Percentiles rank a stretch among this genome's conserved stretches.
Evolutionary conservation across 2,888 invertebrate genomes (phyloP).

Genomic region (Cremastinae sp.): DNA sequence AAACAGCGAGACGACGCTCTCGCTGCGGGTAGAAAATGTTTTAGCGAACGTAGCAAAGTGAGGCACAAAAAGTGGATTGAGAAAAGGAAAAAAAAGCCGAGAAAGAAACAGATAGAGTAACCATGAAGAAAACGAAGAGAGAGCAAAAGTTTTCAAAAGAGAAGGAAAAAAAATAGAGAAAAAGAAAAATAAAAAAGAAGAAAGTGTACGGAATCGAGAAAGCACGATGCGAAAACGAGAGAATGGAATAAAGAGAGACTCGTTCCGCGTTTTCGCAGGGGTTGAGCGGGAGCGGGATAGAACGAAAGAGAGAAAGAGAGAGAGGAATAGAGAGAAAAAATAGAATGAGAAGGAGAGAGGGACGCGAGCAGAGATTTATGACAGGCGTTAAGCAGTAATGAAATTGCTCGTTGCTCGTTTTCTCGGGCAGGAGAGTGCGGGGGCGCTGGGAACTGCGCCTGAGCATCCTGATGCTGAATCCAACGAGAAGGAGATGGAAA

Average conservation of each 20-base stretch:
- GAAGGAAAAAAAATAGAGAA: conserved; percentile 45
- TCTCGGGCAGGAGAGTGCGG: conserved; percentile 69
- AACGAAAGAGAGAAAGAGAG: conserved; percentile 61
- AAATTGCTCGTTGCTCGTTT: conserved; percentile 81
- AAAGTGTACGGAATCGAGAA: conserved; percentile 58
- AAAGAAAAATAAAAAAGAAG: conserved; percentile 39
- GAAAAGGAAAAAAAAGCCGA: conserved; percentile 49
- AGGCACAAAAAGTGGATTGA: conserved; percentile 29
- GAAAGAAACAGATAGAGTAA: too few relatives aligned
- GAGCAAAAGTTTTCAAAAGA: conserved; percentile 9
- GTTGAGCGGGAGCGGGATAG: conserved; percentile 41
- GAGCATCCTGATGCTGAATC: conserved; percentile 44
- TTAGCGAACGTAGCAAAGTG: conserved; percentile 50
- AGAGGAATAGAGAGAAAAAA: conserved; percentile 55
- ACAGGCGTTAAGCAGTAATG: conserved; percentile 82
- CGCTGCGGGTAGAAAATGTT: conserved; percentile 58
- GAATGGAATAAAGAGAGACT: conserved; percentile 50
- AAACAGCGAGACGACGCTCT: conserved; percentile 60
- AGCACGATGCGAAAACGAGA: conserved; percentile 51
- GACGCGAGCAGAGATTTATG: conserved; percentile 80
- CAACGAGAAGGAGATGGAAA: conserved; percentile 44
- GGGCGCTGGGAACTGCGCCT: conserved; percentile 69
- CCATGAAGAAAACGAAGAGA: conserved; percentile 39
- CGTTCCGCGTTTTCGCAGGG: conserved; percentile 57
- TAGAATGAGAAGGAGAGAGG: conserved; percentile 64